Percentiles rank a stretch among this genome's conserved stretches.
Evolutionary conservation across 2,888 invertebrate genomes (phyloP).

Genomic region (Rosalia funebris): DNA sequence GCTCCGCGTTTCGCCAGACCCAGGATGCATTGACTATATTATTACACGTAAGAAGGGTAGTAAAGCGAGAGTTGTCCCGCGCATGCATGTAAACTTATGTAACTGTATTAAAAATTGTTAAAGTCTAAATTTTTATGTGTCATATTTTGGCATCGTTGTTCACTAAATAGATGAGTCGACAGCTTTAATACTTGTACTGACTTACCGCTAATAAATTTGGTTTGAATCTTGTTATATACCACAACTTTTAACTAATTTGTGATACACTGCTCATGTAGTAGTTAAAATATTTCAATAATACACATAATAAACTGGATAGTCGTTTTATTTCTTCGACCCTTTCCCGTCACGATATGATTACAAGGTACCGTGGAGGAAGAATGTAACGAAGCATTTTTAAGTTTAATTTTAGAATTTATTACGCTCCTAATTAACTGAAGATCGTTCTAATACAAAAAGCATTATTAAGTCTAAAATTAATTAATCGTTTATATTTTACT

Average conservation of each 20-base stretch:
- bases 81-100: conserved; percentile 40
- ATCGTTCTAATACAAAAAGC: no score
- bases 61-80: neutral
- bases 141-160: conserved; percentile 46
- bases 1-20: no score
- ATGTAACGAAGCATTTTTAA: no score
- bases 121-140: conserved; percentile 42
- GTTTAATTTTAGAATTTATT: no score
- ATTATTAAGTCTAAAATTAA: no score
- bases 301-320: conserved; percentile 46
- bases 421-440: no score
- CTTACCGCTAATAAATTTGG: conserved; percentile 45
- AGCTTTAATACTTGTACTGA: conserved; percentile 50
- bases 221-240: conserved; percentile 45
- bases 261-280: conserved; percentile 59
- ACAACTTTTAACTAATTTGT: conserved; percentile 56
- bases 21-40: conserved; percentile 1
- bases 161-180: conserved; percentile 42
- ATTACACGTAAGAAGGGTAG: neutral
- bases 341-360: no score
- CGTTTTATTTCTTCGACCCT: conserved; percentile 18
- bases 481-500: no score
- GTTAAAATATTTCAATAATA: conserved; percentile 56
- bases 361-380: no score
- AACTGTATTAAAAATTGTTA: conserved; percentile 39